Evolutionary conservation across 2,888 invertebrate species (phyloP).

Genomic region (Sarcophaga carnaria): DNA sequence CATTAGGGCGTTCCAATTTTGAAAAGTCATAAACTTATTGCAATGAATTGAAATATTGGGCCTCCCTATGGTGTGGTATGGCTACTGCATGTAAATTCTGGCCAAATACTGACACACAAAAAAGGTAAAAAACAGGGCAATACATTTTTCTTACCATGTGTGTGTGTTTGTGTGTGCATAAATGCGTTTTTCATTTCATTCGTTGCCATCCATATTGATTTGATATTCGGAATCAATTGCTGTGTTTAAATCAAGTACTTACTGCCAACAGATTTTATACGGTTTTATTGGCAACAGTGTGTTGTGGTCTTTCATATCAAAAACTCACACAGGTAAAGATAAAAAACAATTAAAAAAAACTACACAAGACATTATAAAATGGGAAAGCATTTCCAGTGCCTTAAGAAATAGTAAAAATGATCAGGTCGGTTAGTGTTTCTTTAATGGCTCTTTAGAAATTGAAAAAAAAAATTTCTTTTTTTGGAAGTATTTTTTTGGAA

Average conservation of each 20-base stretch:
- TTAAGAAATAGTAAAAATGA: no score
- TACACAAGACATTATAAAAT: neutral
- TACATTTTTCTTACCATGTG: neutral
- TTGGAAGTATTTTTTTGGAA: no score
- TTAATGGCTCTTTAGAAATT: no score
- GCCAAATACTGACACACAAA: neutral
- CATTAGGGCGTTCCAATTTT: neutral
- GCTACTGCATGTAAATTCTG: neutral
- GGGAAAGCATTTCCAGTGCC: no score
- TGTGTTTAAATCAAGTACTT: conserved; percentile 49
- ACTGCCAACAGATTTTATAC: conserved; percentile 31
- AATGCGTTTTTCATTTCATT: no score
- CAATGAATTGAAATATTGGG: neutral
- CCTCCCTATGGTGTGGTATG: no score
- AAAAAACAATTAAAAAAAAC: neutral
- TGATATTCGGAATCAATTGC: conserved; percentile 40
- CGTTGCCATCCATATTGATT: neutral
- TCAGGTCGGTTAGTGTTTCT: no score
- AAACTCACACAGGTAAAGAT: neutral
- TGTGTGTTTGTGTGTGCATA: neutral
- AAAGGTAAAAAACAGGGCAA: neutral
- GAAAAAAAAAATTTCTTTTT: no score
- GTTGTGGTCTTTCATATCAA: conserved; percentile 2
- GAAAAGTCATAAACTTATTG: neutral
- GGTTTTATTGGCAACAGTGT: conserved; percentile 27